Evolutionary conservation across 1,140 invertebrate species (phyloP).

Genomic region (Brachionus angularis): DNA sequence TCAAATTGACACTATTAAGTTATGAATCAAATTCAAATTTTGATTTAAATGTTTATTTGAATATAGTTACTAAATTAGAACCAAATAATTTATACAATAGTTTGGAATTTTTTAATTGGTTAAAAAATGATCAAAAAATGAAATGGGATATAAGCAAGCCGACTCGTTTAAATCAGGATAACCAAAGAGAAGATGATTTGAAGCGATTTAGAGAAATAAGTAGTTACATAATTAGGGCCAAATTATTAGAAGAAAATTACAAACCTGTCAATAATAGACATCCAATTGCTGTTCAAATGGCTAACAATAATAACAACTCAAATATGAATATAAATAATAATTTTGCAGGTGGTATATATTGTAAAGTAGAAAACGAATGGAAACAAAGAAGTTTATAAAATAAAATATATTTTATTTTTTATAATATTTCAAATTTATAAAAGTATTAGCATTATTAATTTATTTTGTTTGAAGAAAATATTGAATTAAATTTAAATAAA

Average conservation of each 20-base stretch:
- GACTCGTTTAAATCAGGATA: constrained; percentile 57
- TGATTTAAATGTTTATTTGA: constrained; percentile 6
- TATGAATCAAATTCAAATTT: neutral
- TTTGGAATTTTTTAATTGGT: constrained; percentile 1
- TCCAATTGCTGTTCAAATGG: neutral
- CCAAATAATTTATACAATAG: constrained; percentile 26
- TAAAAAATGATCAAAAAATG: constrained; percentile 46
- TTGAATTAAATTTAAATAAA: no score
- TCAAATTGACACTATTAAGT: constrained; percentile 5
- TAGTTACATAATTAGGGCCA: constrained; percentile 8
- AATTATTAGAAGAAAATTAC: neutral
- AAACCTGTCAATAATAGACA: neutral
- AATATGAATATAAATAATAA: constrained; percentile 26
- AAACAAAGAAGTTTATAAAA: constrained; percentile 14
- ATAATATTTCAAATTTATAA: no score
- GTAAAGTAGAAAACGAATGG: constrained; percentile 14
- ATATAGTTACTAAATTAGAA: neutral
- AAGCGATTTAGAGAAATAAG: constrained; percentile 36
- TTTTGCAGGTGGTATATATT: constrained; percentile 25
- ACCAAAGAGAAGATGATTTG: constrained; percentile 57
- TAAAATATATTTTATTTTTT: no score
- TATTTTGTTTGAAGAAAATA: no score
- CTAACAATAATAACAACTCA: constrained; percentile 19
- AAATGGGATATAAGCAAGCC: constrained; percentile 55
- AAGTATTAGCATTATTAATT: no score